Base-by-base conservation (phyloP, 2,888 invertebrate species). In the Cyrtodaria siliqua region DNA sequence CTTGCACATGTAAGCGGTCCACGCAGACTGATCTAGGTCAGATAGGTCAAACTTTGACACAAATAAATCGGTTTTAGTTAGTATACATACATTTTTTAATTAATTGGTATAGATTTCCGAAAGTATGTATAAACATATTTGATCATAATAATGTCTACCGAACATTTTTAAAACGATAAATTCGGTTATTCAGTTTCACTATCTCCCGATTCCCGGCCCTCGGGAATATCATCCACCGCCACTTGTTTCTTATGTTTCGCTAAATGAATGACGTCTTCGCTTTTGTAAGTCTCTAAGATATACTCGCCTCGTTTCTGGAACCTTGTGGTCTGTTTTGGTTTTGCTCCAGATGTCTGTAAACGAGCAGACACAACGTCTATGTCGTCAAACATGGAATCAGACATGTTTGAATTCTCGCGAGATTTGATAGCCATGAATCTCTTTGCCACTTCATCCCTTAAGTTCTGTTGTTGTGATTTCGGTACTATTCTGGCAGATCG, bases 211-310 rank as follows among this genome's bases (percentile, higher is more conserved):
- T 33, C 33, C 12, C 4, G 12, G 6, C 33, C 73, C 57, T 81
- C 80, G 24, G 77, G 77, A 16, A 81, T 81, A n/a, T 67, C 68
- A 4, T 71, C 67, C n/a, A n/a, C n/a, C 20, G 68, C 63, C 8
- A 59, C 47, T 38, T 67, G 74, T 40, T 60, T 63, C 56, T 69
- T 55, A 40, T 68, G 47, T 69, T 81, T 81, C 33, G 38, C 60
- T 18, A 78, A 50, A 44, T 75, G 67, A 40, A 81, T 78, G 12
- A 72, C 69, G 62, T 78, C 81, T 69, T 81, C 81, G 59, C 78
- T 81, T 72, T 69, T 81, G 57, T 81, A 81, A n/a, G 75, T 74
- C 55, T 81, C 81, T 24, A 81, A 44, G 33, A 78, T 68, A 62
- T 78, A 81, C 50, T 81, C 81, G 57, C 77, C 75, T 66, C 64